These are phyloP conservation scores for Epizoanthus illoricatus DNA, from an alignment of 92 coral and sea anemone genomes.

Conservation along the genomic window DNA sequence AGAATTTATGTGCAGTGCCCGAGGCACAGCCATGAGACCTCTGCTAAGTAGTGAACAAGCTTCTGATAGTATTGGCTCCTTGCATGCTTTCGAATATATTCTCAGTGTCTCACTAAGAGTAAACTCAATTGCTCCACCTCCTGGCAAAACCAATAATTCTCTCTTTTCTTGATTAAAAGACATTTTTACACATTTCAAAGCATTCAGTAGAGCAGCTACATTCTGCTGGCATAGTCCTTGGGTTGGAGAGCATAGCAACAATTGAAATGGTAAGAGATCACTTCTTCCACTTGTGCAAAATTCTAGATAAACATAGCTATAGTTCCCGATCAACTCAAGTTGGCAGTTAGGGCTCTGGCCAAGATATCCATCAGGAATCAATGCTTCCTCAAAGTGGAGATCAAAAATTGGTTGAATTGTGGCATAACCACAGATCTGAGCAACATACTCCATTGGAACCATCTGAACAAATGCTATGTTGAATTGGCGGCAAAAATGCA, in stretches of 20 bases:
- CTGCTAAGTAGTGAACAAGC: conserved; percentile 71
- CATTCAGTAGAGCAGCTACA: conserved; percentile 67
- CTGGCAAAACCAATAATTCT: conserved; percentile 52
- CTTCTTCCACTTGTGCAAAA: not conserved
- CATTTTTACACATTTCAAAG: conserved; percentile 70
- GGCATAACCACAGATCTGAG: conserved; percentile 61
- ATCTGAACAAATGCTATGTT: conserved; percentile 78
- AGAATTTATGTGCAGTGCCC: conserved; percentile 66
- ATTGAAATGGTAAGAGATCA: conserved; percentile 37
- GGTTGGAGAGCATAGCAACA: conserved; percentile 80
- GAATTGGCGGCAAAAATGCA: conserved; percentile 79
- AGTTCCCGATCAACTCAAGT: conserved; percentile 49
- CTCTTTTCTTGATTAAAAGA: conserved; percentile 53
- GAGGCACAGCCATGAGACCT: conserved; percentile 69
- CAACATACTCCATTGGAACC: conserved; percentile 71
- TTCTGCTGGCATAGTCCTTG: conserved; percentile 77
- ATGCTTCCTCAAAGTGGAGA: conserved; percentile 32
- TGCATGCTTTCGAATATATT: conserved; percentile 21
- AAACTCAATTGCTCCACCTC: conserved; percentile 81
- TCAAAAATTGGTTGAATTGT: conserved; percentile 60
- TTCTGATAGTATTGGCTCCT: conserved; percentile 34
- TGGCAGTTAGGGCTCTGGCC: conserved; percentile 70
- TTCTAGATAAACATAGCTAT: conserved; percentile 57
- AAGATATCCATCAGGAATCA: conserved; percentile 42
- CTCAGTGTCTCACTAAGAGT: conserved; percentile 58